Percentiles rank a stretch among this genome's conserved stretches.
phyloP scores from a whole-genome alignment of 2,888 invertebrate species.

The Notodonta dromedarius region DNA sequence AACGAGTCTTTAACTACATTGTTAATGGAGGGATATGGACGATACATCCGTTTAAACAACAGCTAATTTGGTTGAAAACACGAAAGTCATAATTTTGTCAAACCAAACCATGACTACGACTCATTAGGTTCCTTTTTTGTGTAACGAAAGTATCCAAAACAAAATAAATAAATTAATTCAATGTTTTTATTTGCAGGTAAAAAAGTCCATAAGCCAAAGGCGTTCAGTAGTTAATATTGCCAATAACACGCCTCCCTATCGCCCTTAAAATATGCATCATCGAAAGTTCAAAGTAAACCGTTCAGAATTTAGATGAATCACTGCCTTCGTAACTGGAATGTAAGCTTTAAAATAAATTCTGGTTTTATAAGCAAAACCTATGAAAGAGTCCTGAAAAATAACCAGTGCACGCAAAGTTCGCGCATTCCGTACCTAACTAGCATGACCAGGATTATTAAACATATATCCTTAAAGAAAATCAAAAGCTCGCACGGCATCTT shows the following conservation, averaged over 20 bases:
- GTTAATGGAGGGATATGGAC: slow-evolving; percentile 53
- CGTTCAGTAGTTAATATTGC: neutral
- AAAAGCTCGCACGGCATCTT: slow-evolving; percentile 22
- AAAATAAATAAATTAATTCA: no score
- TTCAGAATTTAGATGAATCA: neutral
- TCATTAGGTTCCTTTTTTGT: no score
- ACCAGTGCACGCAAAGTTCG: neutral
- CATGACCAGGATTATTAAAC: neutral
- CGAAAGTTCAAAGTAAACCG: neutral
- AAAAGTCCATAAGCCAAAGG: no score
- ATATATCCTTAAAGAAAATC: neutral
- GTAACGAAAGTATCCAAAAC: no score
- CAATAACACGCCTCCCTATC: neutral
- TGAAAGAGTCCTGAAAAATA: neutral
- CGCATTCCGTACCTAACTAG: neutral
- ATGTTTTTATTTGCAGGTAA: no score
- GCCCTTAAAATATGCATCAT: neutral
- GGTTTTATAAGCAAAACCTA: neutral
- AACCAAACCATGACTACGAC: neutral
- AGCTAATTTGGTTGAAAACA: slow-evolving; percentile 25
- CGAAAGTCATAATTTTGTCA: neutral
- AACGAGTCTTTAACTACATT: slow-evolving; percentile 63
- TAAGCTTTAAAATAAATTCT: neutral
- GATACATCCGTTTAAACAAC: slow-evolving; percentile 53
- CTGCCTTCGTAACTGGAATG: neutral